These are phyloP conservation scores for Lucinisca nassula DNA, from an alignment of 2,888 invertebrate genomes.

Conservation along the genomic window DNA sequence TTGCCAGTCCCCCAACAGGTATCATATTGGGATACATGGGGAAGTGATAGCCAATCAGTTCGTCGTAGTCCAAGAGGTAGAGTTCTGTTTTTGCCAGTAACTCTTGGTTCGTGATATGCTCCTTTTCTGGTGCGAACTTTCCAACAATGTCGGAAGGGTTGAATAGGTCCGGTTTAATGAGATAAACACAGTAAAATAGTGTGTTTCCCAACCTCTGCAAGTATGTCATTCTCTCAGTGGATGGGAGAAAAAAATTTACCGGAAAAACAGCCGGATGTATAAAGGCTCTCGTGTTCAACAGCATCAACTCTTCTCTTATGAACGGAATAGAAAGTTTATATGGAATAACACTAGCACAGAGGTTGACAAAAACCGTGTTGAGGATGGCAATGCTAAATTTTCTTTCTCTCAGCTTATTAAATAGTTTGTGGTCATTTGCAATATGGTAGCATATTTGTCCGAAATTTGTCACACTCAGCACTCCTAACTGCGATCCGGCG, in stretches of 20 bases:
- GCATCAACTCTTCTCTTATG: background rate
- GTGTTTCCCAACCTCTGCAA: background rate
- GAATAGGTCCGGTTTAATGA: slow-evolving; percentile 21
- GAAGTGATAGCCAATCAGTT: slow-evolving; percentile 63
- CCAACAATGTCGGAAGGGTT: slow-evolving; percentile 51
- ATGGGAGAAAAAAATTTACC: background rate
- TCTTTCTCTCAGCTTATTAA: background rate
- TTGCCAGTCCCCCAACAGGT: slow-evolving; percentile 64
- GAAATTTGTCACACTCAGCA: background rate
- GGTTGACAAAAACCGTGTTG: background rate
- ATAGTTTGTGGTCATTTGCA: background rate
- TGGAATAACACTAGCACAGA: background rate
- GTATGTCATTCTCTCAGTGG: background rate
- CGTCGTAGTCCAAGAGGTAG: slow-evolving; percentile 62
- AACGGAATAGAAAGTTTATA: background rate
- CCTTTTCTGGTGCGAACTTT: slow-evolving; percentile 58
- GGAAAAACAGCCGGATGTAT: background rate
- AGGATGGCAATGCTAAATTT: background rate
- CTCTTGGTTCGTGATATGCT: slow-evolving; percentile 43
- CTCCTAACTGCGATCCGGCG: background rate
- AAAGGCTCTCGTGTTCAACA: background rate
- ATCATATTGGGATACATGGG: slow-evolving; percentile 69
- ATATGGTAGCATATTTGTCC: background rate
- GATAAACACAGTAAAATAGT: background rate
- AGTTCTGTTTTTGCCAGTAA: slow-evolving; percentile 48